Percentiles rank a stretch among this genome's conserved stretches.
phyloP scores from a whole-genome alignment of 1,140 invertebrate species.

The Heliconius congener region DNA sequence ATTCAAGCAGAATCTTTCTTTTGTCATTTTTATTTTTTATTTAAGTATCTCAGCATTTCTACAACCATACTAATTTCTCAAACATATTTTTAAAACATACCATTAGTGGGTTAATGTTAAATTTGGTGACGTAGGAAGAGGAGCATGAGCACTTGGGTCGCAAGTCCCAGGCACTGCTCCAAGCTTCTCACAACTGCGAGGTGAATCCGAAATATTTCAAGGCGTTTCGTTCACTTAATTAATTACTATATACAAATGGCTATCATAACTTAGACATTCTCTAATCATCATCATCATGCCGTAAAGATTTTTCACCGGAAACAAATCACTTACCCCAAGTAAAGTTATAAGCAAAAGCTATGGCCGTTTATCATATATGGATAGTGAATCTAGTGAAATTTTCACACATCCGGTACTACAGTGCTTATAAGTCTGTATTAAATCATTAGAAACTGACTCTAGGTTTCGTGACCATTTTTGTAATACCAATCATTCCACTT shows the following conservation, averaged over 20 bases:
- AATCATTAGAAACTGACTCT: conserved; percentile 33
- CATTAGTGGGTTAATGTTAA: no score
- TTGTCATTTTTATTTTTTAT: no score
- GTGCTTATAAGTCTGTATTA: not conserved
- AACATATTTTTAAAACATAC: no score
- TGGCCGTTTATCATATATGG: not conserved
- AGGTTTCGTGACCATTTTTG: conserved; percentile 27
- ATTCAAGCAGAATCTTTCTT: no score
- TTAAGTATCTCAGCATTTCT: no score
- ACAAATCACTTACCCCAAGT: not conserved
- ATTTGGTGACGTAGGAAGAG: no score
- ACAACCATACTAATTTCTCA: no score
- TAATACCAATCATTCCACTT: conserved; percentile 31
- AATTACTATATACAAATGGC: not conserved
- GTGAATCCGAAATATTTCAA: not conserved
- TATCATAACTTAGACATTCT: not conserved
- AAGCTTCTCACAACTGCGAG: no score
- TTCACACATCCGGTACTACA: not conserved
- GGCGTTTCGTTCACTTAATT: not conserved
- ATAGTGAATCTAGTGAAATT: not conserved
- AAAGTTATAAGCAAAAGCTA: not conserved
- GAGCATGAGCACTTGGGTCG: no score
- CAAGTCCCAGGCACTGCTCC: no score
- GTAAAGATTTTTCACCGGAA: not conserved
- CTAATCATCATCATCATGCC: not conserved